These are phyloP conservation scores for Holotrichia oblita DNA, from an alignment of 1,140 invertebrate species.

Conservation along the genomic window DNA sequence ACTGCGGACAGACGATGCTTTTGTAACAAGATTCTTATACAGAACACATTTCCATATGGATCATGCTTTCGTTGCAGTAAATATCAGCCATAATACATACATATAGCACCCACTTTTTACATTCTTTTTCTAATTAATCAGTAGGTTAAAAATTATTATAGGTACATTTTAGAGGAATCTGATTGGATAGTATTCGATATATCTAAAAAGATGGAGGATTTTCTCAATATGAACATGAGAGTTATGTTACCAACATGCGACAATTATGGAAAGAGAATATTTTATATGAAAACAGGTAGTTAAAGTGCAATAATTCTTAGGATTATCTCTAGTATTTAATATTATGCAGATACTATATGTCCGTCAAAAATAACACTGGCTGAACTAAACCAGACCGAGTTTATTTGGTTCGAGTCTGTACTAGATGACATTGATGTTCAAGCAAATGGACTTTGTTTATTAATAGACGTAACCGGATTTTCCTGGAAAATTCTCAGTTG, in stretches of 20 bases:
- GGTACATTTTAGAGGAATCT: slow-evolving; percentile 23
- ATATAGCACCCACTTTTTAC: neutral
- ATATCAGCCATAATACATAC: neutral
- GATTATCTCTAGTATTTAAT: too few relatives aligned
- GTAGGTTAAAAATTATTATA: too few relatives aligned
- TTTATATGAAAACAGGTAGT: slow-evolving; percentile 17
- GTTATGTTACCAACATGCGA: neutral
- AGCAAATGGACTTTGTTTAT: slow-evolving; percentile 57
- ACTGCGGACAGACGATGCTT: slow-evolving; percentile 30
- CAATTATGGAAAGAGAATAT: slow-evolving; percentile 29
- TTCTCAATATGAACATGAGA: slow-evolving; percentile 28
- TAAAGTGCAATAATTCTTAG: too few relatives aligned
- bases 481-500: slow-evolving; percentile 57
- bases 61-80: slow-evolving; percentile 22
- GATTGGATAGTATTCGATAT: slow-evolving; percentile 17
- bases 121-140: neutral
- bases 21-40: slow-evolving; percentile 36
- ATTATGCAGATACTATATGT: slow-evolving; percentile 1
- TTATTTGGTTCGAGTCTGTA: slow-evolving; percentile 55
- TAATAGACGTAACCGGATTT: slow-evolving; percentile 58
- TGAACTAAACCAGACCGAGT: slow-evolving; percentile 52
- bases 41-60: slow-evolving; percentile 7
- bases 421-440: slow-evolving; percentile 57
- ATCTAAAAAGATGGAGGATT: neutral
- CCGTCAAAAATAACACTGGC: slow-evolving; percentile 41